phyloP scores from a whole-genome alignment of 2,797 vertebrate genomes.

The Hydrolagus colliei region DNA sequence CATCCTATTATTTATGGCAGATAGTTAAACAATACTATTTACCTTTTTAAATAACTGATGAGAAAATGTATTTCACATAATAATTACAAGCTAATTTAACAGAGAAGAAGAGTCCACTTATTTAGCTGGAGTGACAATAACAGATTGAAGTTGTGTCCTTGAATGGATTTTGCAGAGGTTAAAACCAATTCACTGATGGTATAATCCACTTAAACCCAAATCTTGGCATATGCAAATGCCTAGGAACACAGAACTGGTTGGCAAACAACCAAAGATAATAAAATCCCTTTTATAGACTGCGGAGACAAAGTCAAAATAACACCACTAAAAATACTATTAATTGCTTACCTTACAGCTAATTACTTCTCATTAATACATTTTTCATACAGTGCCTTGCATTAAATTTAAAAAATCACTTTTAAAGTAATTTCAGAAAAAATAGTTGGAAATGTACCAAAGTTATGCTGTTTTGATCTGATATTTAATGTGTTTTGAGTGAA shows the following conservation, averaged over 20 bases:
- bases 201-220: not conserved
- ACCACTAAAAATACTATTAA: not conserved
- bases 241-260: not conserved
- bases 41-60: not conserved
- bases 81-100: too few relatives aligned
- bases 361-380: too few relatives aligned
- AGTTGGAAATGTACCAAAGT: too few relatives aligned
- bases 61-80: not conserved
- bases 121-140: not conserved
- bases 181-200: not conserved
- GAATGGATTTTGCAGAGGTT: not conserved
- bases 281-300: not conserved
- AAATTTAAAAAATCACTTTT: too few relatives aligned
- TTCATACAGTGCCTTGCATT: too few relatives aligned
- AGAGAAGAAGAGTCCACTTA: not conserved
- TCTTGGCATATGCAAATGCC: not conserved
- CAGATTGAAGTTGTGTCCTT: not conserved
- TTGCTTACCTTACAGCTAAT: not conserved
- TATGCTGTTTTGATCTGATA: too few relatives aligned
- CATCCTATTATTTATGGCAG: too few relatives aligned
- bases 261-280: not conserved
- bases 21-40: not conserved
- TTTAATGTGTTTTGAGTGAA: too few relatives aligned
- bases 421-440: too few relatives aligned
- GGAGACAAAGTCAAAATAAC: not conserved